Base-by-base conservation (phyloP, 2,888 invertebrate genomes). In the Nomada flava region DNA sequence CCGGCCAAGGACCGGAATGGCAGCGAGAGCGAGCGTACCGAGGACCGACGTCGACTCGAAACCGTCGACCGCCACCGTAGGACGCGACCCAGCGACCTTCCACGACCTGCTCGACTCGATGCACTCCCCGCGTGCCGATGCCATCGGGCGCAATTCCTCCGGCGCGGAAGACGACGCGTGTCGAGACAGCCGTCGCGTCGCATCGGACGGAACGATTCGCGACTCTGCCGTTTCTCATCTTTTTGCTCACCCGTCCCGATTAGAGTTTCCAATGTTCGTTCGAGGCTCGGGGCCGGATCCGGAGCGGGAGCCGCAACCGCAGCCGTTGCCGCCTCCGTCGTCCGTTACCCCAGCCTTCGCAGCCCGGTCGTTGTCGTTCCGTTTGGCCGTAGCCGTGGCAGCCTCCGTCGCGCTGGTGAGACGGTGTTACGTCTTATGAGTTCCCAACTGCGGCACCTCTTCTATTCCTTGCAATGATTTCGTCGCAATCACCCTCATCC, bases 401-500 rank as follows among this genome's bases (percentile, higher is more conserved):
- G 53, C 50, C 72, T 63, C 7, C 74, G 63, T 42, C 52, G 67
- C 74, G 63, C 29, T 44, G 62, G 67, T 89, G 85, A 89, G 90
- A 88, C 89, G 90, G 88, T 89, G 91, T 89, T 89, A 90, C 91
- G 92, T 91, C 92, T 92, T 92, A 92, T 91, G 91, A 93, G 93
- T 93, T 92, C 88, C 89, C 92, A 92, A 92, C 92, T 92, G 92
- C 91, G 93, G 93, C 93, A 94, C 93, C 94, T 93, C 93, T 93
- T 94, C 93, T 92, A 93, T 94, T 94, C 92, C 92, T 92, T 91
- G 93, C 94, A 93, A 94, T 94, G 94, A 94, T 93, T 93, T 93
- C 91, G 92, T 94, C 93, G 94, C 94, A 94, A 94, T 94, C 94
- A 94, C 92, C 89, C 90, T 84, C 89, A 77, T 82, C 86, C 87